Conservation (phyloP, 2,113 vertebrate genomes). For the Cisticola juncidis region DNA sequence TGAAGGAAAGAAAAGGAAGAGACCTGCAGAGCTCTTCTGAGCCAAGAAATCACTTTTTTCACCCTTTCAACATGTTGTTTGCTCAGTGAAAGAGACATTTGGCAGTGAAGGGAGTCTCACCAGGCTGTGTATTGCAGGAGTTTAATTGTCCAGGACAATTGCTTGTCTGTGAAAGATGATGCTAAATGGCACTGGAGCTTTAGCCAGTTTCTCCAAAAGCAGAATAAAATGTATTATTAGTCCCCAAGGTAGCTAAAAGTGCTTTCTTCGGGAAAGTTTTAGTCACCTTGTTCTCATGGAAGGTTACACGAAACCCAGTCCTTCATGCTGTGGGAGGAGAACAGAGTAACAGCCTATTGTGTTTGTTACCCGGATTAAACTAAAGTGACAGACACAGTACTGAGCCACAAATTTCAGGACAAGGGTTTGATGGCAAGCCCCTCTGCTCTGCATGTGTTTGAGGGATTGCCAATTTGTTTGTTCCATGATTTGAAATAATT, state of each 20-base stretch:
- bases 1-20: neutral
- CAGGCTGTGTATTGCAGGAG: neutral
- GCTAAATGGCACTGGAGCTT: neutral
- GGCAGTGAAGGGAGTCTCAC: neutral
- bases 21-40: neutral
- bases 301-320: neutral
- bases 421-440: neutral
- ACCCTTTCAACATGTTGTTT: neutral
- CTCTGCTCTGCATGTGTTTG: neutral
- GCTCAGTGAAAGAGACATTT: neutral
- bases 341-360: neutral
- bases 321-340: neutral
- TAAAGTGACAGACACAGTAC: neutral
- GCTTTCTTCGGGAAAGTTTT: neutral
- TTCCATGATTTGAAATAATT: neutral
- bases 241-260: neutral
- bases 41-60: neutral
- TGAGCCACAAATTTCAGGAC: neutral
- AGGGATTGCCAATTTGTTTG: neutral
- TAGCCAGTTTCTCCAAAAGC: neutral
- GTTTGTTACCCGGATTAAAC: neutral
- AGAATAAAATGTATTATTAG: neutral
- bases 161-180: neutral
- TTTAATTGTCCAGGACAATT: neutral
- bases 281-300: neutral